phyloP scores from a whole-genome alignment of 2,113 vertebrate genomes.

The Terrapene triunguis region DNA sequence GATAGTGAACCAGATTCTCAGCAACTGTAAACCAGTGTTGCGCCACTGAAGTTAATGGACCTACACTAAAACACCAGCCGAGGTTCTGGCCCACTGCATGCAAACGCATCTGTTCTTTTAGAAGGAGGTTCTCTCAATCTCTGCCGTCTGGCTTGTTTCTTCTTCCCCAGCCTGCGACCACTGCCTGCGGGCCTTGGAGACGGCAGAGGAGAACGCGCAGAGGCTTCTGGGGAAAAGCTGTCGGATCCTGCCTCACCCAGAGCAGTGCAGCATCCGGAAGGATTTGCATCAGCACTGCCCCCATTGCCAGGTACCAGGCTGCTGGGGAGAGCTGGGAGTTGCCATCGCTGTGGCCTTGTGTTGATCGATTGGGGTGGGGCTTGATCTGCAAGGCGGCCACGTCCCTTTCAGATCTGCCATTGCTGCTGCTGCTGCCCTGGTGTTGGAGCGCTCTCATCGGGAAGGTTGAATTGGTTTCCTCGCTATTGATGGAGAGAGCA shows the following conservation, averaged over 20 bases:
- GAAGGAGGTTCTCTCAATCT: not conserved
- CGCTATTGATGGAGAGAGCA: not conserved
- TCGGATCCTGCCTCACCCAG: conserved; percentile 88
- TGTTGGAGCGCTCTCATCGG: not conserved
- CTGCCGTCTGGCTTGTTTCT: accelerated
- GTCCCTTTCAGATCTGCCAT: not conserved
- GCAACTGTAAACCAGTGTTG: not conserved
- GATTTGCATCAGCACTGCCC: conserved; percentile 90
- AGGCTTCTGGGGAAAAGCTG: conserved; percentile 88
- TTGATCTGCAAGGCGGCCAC: not conserved
- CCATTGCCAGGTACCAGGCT: conserved; percentile 68
- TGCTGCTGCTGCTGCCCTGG: not conserved
- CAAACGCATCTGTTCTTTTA: accelerated
- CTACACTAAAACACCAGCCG: not conserved
- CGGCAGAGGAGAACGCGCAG: conserved; percentile 92
- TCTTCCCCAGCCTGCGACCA: conserved; percentile 89
- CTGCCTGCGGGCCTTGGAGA: conserved; percentile 94
- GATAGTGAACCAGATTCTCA: not conserved
- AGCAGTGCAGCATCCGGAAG: conserved; percentile 88
- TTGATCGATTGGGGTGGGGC: not conserved
- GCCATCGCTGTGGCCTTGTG: not conserved
- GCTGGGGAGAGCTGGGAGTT: too few species aligned
- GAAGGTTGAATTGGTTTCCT: not conserved
- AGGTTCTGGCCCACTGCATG: not conserved
- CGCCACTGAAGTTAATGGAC: not conserved